Percentiles rank a stretch among this genome's conserved stretches.
Conservation (phyloP, 2,888 invertebrate species). For the Tetrapedia diversipes region DNA sequence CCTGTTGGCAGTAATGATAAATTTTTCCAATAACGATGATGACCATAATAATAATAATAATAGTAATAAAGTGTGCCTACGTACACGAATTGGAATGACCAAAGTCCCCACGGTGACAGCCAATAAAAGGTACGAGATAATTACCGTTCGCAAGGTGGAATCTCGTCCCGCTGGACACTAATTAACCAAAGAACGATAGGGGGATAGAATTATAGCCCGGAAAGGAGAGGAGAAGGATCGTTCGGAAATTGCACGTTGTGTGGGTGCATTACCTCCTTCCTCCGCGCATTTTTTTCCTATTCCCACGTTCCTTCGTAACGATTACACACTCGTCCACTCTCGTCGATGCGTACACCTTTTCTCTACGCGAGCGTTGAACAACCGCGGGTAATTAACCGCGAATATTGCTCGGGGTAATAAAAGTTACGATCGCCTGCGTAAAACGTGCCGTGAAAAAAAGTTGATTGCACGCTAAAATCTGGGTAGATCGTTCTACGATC, state of each 20-base stretch:
- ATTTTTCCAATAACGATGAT: no score
- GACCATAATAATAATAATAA: no score
- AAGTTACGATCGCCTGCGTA: conserved; percentile 35
- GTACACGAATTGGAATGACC: not conserved
- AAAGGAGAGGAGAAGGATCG: conserved; percentile 26
- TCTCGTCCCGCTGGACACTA: conserved; percentile 26
- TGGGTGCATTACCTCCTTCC: conserved; percentile 25
- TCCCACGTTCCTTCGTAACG: conserved; percentile 26
- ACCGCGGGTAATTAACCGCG: conserved; percentile 61
- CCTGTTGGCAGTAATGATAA: no score
- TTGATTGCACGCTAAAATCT: not conserved
- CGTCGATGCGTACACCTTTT: conserved; percentile 7
- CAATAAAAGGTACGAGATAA: conserved; percentile 11
- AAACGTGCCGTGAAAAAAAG: not conserved
- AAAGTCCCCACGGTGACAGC: not conserved
- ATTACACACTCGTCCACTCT: conserved; percentile 19
- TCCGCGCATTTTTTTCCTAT: conserved; percentile 26
- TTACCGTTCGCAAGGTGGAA: not conserved
- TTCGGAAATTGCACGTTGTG: conserved; percentile 46
- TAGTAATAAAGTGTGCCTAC: no score
- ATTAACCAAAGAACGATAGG: conserved; percentile 43
- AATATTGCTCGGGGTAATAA: conserved; percentile 57
- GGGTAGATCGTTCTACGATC: not conserved
- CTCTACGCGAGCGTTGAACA: conserved; percentile 26
- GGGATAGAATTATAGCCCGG: conserved; percentile 43